A percentile compares a stretch with the other conserved stretches of the same genome.
These are phyloP conservation scores for Trichonephila inaurata DNA, from an alignment of 1,140 invertebrate species.

Conservation along the genomic window DNA sequence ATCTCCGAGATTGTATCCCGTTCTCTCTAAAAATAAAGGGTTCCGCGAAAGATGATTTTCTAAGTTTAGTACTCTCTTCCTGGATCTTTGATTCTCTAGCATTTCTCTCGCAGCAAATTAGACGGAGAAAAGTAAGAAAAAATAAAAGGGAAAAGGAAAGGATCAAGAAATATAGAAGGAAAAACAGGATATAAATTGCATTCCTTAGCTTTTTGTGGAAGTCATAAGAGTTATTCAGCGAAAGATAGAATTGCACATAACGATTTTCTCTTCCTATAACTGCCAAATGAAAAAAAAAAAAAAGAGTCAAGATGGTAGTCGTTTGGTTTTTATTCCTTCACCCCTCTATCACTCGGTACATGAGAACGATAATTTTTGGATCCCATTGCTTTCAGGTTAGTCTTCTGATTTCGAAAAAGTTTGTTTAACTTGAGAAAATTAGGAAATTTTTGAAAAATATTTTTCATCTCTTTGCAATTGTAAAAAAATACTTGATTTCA, in stretches of 20 bases:
- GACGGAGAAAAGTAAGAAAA: neutral
- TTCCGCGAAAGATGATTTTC: neutral
- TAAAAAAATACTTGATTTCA: too few relatives aligned
- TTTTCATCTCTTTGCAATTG: too few relatives aligned
- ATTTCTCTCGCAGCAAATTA: too few relatives aligned
- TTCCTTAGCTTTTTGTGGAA: neutral
- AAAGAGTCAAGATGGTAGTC: neutral
- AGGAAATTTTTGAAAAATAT: too few relatives aligned
- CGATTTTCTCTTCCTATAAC: neutral
- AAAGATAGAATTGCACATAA: slow-evolving; percentile 56
- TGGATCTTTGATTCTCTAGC: neutral
- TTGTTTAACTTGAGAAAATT: too few relatives aligned
- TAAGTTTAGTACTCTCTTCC: neutral
- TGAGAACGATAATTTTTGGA: too few relatives aligned
- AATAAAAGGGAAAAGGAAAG: neutral
- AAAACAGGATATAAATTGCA: slow-evolving; percentile 24
- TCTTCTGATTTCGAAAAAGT: too few relatives aligned
- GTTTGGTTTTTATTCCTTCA: neutral
- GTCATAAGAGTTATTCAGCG: slow-evolving; percentile 5
- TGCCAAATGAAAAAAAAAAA: neutral
- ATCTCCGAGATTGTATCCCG: neutral
- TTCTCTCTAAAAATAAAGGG: neutral
- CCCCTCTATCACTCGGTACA: too few relatives aligned
- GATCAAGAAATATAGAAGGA: neutral
- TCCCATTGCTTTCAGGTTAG: too few relatives aligned